Percentiles rank a stretch among this genome's conserved stretches.
phyloP scores from a whole-genome alignment of 2,113 vertebrate genomes.

The Myotis yumanensis region DNA sequence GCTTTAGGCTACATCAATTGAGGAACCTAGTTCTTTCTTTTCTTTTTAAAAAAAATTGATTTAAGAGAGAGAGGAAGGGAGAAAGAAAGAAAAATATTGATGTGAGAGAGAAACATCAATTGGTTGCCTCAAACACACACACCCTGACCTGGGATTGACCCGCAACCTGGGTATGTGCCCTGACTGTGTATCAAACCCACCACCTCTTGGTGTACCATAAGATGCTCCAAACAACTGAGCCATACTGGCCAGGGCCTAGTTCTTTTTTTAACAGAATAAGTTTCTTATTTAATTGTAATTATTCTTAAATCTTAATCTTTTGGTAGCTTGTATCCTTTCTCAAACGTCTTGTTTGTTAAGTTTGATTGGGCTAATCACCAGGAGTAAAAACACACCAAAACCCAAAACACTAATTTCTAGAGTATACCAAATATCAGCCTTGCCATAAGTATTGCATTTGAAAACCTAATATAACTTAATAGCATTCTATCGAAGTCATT shows the following conservation, averaged over 20 bases:
- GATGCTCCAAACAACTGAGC: not conserved
- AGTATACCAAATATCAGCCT: constrained; percentile 45
- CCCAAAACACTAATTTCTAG: constrained; percentile 21
- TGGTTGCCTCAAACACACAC: not conserved
- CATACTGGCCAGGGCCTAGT: not conserved
- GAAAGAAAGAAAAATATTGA: not conserved
- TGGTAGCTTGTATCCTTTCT: constrained; percentile 23
- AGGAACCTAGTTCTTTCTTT: not conserved
- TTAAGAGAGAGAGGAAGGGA: not conserved
- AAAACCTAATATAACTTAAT: constrained; percentile 50
- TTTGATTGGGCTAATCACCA: constrained; percentile 36
- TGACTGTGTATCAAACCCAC: not conserved
- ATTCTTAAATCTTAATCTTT: constrained; percentile 21
- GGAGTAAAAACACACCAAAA: not conserved
- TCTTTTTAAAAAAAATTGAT: not conserved
- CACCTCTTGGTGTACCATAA: not conserved
- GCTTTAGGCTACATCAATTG: not conserved
- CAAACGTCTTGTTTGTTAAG: constrained; percentile 34
- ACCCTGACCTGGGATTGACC: too few species aligned
- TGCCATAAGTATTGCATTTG: constrained; percentile 48
- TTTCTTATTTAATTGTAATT: constrained; percentile 39
- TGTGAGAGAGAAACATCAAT: not conserved
- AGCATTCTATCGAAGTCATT: constrained; percentile 23
- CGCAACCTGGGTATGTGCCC: too few species aligned
- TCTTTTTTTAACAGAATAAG: not conserved